Evolutionary conservation across 2,113 vertebrate species (phyloP), one percentile per base, ranked within the genome.

Genomic region (Hirundichthys speculiger): DNA sequence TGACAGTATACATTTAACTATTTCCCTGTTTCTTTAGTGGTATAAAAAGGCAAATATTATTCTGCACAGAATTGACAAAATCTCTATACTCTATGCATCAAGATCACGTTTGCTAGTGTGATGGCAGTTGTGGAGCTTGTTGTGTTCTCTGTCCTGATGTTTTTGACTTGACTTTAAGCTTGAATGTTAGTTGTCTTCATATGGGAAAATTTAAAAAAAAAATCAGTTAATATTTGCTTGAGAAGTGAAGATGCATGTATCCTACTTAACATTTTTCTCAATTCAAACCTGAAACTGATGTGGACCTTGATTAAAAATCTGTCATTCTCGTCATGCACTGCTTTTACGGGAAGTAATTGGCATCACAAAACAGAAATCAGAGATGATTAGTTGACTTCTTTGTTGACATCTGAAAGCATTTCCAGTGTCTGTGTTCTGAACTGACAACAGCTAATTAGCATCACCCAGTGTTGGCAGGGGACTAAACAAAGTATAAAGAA

Each of bases 151-250:
- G 5, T 10, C 11, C 30, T 10, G 7, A 34, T 10, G 6, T 10
- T 34, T 34, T 34, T 80, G 66, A 41, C 20, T 45, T 10, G 18
- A 10, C n/a, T 18, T n/a, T 2, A 3, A 19, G n/a, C 43, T 19
- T 21, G 20, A 48, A 16, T 72, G 58, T 66, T 74, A 61, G 48
- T 45, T 50, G 27, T 69, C 53, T 66, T 53, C 20, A 66, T 56
- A 63, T n/a, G 34, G 20, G n/a, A n/a, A n/a, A n/a, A n/a, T n/a
- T n/a, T n/a, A n/a, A n/a, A n/a, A 64, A 19, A 15, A 45, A 45
- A 19, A 45, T 45, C 11, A 45, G 13, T 25, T 45, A 5, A 45
- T 19, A 45, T 72, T 73, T 73, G 39, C 20, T 74, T 10, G 24
- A 25, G 3, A 15, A 27, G 2, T 11, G n/a, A 1, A 51, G 30